These are phyloP conservation scores for Tanytarsus gracilentus DNA, from an alignment of 2,888 invertebrate genomes.

Conservation along the genomic window DNA sequence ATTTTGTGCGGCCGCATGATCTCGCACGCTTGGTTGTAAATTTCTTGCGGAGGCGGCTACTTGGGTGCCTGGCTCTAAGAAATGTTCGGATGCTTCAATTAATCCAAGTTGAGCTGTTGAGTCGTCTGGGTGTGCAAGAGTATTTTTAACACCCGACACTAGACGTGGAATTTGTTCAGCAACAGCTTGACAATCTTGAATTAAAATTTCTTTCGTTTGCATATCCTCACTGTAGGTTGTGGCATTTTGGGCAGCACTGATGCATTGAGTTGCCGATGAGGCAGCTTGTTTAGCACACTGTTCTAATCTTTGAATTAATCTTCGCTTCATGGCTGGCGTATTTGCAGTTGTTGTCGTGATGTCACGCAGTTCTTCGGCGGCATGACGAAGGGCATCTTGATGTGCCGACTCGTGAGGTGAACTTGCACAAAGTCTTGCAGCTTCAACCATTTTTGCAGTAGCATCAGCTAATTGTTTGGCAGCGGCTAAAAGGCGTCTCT, in stretches of 20 bases:
- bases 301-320: conserved; percentile 57
- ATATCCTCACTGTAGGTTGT: conserved; percentile 53
- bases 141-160: conserved; percentile 67
- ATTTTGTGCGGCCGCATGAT: conserved; percentile 67
- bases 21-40: conserved; percentile 72
- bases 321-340: conserved; percentile 63
- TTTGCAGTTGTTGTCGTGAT: conserved; percentile 80
- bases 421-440: conserved; percentile 85
- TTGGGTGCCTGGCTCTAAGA: conserved; percentile 64
- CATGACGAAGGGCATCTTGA: conserved; percentile 74
- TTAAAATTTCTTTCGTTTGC: conserved; percentile 57
- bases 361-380: conserved; percentile 87
- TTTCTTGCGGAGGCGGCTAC: conserved; percentile 69
- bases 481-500: conserved; percentile 81
- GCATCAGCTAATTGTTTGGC: conserved; percentile 94
- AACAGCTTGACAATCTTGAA: conserved; percentile 63
- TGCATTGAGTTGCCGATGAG: conserved; percentile 81
- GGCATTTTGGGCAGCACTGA: conserved; percentile 79
- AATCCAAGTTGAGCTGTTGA: conserved; percentile 69
- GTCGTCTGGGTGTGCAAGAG: conserved; percentile 58
- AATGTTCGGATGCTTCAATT: conserved; percentile 74
- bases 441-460: conserved; percentile 93
- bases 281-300: conserved; percentile 77
- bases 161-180: conserved; percentile 72
- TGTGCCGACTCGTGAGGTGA: conserved; percentile 72